Evolutionary conservation across 2,888 invertebrate genomes (phyloP).

Genomic region (Oxystoma pomonae): DNA sequence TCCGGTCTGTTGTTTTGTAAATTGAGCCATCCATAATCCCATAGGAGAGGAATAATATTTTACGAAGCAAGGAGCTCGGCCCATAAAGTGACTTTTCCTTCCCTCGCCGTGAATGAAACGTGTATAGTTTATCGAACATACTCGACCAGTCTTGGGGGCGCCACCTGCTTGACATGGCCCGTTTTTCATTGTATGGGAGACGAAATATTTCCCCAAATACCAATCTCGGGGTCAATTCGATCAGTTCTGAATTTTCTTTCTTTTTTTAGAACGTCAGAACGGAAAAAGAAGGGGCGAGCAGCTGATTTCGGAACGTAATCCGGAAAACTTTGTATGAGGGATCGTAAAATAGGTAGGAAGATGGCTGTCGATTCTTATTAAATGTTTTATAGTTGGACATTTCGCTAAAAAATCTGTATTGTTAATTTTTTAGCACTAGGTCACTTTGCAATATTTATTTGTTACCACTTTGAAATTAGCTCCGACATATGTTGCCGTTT

Average conservation of each 20-base stretch:
- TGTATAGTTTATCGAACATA: neutral
- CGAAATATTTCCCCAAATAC: neutral
- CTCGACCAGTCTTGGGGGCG: neutral
- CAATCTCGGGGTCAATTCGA: neutral
- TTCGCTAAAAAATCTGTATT: no score
- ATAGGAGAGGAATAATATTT: no score
- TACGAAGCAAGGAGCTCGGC: neutral
- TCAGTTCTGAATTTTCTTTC: neutral
- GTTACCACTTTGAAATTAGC: no score
- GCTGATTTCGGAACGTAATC: neutral
- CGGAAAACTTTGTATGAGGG: neutral
- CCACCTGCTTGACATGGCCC: neutral
- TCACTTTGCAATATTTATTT: no score
- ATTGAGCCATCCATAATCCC: neutral
- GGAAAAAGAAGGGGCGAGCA: neutral
- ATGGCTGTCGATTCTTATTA: neutral
- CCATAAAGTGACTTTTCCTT: neutral
- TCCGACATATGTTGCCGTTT: no score
- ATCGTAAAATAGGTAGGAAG: neutral
- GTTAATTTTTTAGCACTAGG: no score
- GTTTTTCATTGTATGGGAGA: neutral
- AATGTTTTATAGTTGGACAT: no score
- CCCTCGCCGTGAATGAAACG: neutral
- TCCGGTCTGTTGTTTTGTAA: neutral
- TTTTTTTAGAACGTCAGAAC: neutral